phyloP scores from a whole-genome alignment of 1,140 invertebrate species.

The Diorhabda carinulata region DNA sequence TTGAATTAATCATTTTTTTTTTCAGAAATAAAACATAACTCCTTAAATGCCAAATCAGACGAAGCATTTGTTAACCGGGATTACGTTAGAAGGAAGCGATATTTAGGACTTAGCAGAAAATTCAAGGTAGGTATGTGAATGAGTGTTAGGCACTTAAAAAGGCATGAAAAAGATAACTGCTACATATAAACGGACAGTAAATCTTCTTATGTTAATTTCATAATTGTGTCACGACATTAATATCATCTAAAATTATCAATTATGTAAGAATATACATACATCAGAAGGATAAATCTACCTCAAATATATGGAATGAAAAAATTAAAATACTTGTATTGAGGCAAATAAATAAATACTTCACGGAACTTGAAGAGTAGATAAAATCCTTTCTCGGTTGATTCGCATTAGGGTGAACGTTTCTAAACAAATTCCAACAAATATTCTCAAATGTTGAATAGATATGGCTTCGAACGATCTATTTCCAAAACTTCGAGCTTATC shows the following conservation, averaged over 20 bases:
- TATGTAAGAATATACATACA: background rate
- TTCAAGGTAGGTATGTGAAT: conserved; percentile 36
- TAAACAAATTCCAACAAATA: too few species aligned
- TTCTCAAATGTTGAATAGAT: too few species aligned
- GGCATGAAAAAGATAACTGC: background rate
- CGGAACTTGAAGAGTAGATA: too few species aligned
- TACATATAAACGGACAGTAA: background rate
- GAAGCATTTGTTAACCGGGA: conserved; percentile 20
- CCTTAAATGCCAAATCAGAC: background rate
- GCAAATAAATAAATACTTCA: too few species aligned
- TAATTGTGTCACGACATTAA: background rate
- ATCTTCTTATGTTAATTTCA: background rate
- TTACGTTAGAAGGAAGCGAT: conserved; percentile 35
- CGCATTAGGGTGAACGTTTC: too few species aligned
- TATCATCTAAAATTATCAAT: background rate
- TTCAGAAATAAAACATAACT: too few species aligned
- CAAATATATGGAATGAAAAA: background rate
- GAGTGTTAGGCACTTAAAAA: background rate
- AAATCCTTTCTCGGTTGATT: too few species aligned
- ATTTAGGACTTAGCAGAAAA: conserved; percentile 37
- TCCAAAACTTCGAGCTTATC: too few species aligned
- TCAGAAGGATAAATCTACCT: background rate
- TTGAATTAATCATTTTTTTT: too few species aligned
- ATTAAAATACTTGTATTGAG: too few species aligned
- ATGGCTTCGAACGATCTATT: too few species aligned